Conservation (phyloP, 2,113 vertebrate genomes). For the Brevimyrus niger region DNA sequence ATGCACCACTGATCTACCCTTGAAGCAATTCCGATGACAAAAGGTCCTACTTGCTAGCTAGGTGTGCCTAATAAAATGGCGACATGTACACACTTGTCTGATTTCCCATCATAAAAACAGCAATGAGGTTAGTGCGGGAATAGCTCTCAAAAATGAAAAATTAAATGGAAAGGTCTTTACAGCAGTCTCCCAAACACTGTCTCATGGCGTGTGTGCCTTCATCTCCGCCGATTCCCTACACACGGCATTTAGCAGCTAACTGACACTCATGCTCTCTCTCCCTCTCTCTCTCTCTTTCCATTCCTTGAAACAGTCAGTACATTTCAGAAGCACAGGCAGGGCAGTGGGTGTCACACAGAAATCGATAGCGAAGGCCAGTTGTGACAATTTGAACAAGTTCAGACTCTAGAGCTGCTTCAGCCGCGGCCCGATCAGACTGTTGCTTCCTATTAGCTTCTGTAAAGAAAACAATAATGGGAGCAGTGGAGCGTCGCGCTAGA, state of each 20-base stretch:
- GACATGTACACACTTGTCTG: background rate
- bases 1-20: background rate
- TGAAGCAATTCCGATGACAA: background rate
- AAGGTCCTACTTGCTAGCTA: background rate
- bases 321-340: background rate
- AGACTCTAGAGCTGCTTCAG: background rate
- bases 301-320: background rate
- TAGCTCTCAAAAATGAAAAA: background rate
- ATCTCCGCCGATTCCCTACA: background rate
- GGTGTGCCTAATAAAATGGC: background rate
- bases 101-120: background rate
- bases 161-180: background rate
- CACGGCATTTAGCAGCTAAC: background rate
- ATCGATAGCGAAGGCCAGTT: constrained; percentile 7
- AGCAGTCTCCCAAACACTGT: background rate
- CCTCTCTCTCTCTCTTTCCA: no score
- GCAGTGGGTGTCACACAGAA: background rate
- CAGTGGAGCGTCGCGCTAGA: constrained; percentile 13
- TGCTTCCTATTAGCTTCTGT: constrained; percentile 14
- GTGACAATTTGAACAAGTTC: constrained; percentile 1
- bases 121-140: background rate
- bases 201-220: background rate
- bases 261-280: background rate
- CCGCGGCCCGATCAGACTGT: background rate
- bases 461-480: constrained; percentile 14